Base-by-base conservation (phyloP, 2,888 invertebrate genomes). In the Lasioglossum figueresi region DNA sequence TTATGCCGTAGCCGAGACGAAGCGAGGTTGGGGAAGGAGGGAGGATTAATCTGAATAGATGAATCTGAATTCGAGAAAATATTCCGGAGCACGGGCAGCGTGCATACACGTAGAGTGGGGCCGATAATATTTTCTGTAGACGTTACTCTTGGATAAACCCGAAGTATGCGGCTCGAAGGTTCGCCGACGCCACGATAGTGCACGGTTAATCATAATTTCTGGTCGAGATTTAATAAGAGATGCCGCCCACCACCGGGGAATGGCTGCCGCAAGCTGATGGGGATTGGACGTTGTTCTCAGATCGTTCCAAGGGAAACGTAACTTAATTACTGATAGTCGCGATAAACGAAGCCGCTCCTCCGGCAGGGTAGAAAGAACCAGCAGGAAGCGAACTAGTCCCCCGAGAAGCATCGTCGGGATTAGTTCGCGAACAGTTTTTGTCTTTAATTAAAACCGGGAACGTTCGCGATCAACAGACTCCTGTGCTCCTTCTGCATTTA, bases 161-260 rank as follows among this genome's bases (percentile, higher is more conserved):
- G 43, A 76, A 72, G 73, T 59, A 76, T 52, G 82, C 72, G 73
- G 86, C 83, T 59, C 40, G 73, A 43, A 80, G 68, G 84, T 74
- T 79, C 79, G 45, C 45, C 80, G 79, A 66, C 75, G 88, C 79
- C 63, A 79, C 83, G 89, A 89, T 87, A 87, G 81, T 75, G 78
- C 78, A 75, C 85, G 86, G 77, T 90, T 86, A 90, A 88, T 90
- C 88, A 89, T 85, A 88, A 90, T 90, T 89, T 82, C 82, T 75
- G 83, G 89, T 82, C 66, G 88, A 92, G 92, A 91, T 92, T 93
- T 93, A 92, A 93, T 92, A 92, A 92, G 89, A 90, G 92, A 92
- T 90, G 88, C 82, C 79, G 76, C 83, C 56, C 63, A 73, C 79
- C 83, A 66, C 77, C 85, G 84, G 83, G 87, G 87, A 89, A 83